A percentile compares a stretch with the other conserved stretches of the same genome.
phyloP scores from a whole-genome alignment of 2,888 invertebrate genomes.

The Esperia sulphurella region DNA sequence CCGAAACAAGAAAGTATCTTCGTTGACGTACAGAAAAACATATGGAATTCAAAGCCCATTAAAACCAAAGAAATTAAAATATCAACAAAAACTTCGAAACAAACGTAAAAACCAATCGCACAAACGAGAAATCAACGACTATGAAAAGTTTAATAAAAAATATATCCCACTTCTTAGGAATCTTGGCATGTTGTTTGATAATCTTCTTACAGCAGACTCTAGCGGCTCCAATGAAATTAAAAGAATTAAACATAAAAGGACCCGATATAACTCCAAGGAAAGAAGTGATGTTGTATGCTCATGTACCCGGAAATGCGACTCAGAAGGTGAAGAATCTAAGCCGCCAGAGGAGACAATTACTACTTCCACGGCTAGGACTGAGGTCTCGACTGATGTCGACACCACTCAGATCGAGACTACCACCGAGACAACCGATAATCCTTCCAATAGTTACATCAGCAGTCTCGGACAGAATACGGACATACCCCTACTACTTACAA shows the following conservation, averaged over 20 bases:
- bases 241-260: slow-evolving; percentile 32
- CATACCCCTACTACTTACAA: slow-evolving; percentile 70
- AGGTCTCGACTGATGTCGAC: slow-evolving; percentile 43
- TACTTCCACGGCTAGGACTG: slow-evolving; percentile 49
- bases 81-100: slow-evolving; percentile 29
- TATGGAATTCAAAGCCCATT: slow-evolving; percentile 51
- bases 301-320: slow-evolving; percentile 29
- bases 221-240: slow-evolving; percentile 39
- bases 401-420: slow-evolving; percentile 40
- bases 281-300: slow-evolving; percentile 31
- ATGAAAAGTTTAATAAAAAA: slow-evolving; percentile 50
- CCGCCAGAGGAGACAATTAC: slow-evolving; percentile 58
- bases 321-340: slow-evolving; percentile 19
- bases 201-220: slow-evolving; percentile 50
- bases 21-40: slow-evolving; percentile 45
- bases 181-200: slow-evolving; percentile 62
- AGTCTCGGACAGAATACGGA: slow-evolving; percentile 65
- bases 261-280: slow-evolving; percentile 25
- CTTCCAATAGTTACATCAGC: slow-evolving; percentile 64
- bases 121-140: slow-evolving; percentile 47
- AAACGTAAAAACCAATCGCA: slow-evolving; percentile 42
- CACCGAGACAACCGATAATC: slow-evolving; percentile 57
- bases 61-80: slow-evolving; percentile 49
- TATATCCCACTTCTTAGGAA: slow-evolving; percentile 63
- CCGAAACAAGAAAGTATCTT: slow-evolving; percentile 31